Evolutionary conservation across 2,797 vertebrate genomes (phyloP), one percentile per base, ranked within the genome.

Genomic region (Syngnathus rostellatus): DNA sequence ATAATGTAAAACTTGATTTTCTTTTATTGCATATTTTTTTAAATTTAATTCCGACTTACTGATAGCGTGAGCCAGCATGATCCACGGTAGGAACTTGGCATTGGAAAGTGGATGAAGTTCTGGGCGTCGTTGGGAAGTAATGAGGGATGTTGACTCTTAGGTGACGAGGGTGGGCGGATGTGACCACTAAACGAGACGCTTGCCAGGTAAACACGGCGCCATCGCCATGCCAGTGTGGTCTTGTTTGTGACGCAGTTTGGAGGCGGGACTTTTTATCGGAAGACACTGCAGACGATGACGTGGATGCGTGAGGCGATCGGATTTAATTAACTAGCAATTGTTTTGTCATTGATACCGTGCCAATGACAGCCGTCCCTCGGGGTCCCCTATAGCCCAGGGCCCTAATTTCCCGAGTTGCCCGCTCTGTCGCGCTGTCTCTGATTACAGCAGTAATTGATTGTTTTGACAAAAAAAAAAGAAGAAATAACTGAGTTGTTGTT

Each of bases 141-240:
- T 53, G 60, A 64, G 77, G 72, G 77, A 80, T 81, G 81, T 85
- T 85, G 83, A 84, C 76, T 84, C 73, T 78, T 76, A 70, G 73
- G 77, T 79, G 62, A 50, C 62, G 62, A 51, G 48, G 62, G 45
- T 64, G 62, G 48, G 62, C 62, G 31, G 46, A 64, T 19, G 31
- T 64, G 62, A 64, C 62, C 48, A 38, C 62, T 64, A 21, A 23
- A 65, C 60, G 31, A 57, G 60, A 77, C 16, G 19, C 43, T 63
- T 70, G 68, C 8, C 38, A 54, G 51, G 64, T 40, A 14, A 59
- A 75, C 60, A 66, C 14, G 63, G 67, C 73, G 77, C 69, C 63
- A 76, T 57, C 70, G 65, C 64, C 12, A 45, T 45, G 60, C 60
- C 60, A 62, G 60, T 25, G 41, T 23, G 11, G 8, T 43, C 60